phyloP scores from a whole-genome alignment of 2,113 vertebrate species.

The Sylvia atricapilla region DNA sequence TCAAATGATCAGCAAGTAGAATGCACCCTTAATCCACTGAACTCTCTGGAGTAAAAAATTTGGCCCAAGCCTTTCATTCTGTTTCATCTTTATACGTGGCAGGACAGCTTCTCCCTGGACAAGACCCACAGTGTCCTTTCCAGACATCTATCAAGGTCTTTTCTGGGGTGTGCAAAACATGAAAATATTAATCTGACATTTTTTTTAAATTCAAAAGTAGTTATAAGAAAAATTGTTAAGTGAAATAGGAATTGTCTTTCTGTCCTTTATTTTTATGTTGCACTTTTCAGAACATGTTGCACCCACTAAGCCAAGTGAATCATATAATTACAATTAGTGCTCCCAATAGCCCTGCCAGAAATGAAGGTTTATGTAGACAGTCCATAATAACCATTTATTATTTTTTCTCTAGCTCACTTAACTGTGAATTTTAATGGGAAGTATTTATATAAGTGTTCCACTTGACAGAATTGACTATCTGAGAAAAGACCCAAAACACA shows the following conservation, averaged over 20 bases:
- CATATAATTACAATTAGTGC: neutral
- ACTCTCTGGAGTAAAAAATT: neutral
- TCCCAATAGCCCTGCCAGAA: conserved; percentile 1
- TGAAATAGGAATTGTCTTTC: neutral
- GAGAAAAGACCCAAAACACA: neutral
- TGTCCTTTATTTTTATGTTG: neutral
- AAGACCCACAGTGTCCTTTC: neutral
- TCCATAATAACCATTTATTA: conserved; percentile 24
- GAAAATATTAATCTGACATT: neutral
- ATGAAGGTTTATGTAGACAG: neutral
- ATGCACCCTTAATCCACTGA: neutral
- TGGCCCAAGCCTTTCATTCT: neutral
- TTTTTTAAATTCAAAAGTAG: neutral
- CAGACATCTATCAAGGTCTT: neutral
- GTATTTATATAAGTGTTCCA: conserved; percentile 32
- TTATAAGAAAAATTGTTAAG: neutral
- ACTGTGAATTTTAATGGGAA: conserved; percentile 35
- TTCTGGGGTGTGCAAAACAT: neutral
- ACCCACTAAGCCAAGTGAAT: neutral
- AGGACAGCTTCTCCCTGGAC: neutral
- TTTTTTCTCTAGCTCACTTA: conserved; percentile 26
- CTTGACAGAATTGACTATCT: neutral
- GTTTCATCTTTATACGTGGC: neutral
- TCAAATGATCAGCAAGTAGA: neutral
- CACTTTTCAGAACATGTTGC: neutral